A percentile compares a stretch with the other conserved stretches of the same genome.
These are phyloP conservation scores for Microcaecilia unicolor DNA, from an alignment of 2,797 vertebrate species.

Conservation along the genomic window DNA sequence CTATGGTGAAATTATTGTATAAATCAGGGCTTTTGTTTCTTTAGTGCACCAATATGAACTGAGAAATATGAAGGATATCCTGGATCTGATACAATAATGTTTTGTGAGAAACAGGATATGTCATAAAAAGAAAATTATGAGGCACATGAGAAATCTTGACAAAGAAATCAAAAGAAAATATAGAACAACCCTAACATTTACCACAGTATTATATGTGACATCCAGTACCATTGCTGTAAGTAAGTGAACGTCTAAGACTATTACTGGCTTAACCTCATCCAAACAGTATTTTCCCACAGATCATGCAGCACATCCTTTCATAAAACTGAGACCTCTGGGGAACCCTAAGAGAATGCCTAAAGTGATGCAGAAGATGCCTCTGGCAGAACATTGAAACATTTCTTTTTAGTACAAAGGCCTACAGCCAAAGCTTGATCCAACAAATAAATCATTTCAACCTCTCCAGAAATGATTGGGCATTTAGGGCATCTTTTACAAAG, in stretches of 20 bases:
- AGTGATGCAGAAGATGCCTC: neutral
- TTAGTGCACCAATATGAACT: no score
- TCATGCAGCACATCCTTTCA: neutral
- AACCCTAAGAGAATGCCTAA: neutral
- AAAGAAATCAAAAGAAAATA: neutral
- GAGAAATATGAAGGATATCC: no score
- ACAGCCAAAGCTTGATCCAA: neutral
- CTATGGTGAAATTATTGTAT: no score
- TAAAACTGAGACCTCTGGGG: neutral
- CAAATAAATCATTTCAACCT: neutral
- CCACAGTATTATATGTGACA: no score
- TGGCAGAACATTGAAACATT: conserved; percentile 9
- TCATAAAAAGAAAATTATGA: no score
- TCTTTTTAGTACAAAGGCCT: neutral
- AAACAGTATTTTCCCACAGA: neutral
- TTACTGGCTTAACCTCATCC: neutral
- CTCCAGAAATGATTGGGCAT: conserved; percentile 1
- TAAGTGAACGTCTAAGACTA: neutral
- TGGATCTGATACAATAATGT: neutral
- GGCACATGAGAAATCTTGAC: neutral
- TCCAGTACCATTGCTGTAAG: no score
- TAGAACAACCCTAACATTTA: neutral
- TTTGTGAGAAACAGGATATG: no score
- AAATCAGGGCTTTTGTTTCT: no score
- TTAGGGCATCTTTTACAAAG: no score